These are phyloP conservation scores for Malacoraja senta DNA, from an alignment of 2,797 vertebrate genomes.

Conservation along the genomic window DNA sequence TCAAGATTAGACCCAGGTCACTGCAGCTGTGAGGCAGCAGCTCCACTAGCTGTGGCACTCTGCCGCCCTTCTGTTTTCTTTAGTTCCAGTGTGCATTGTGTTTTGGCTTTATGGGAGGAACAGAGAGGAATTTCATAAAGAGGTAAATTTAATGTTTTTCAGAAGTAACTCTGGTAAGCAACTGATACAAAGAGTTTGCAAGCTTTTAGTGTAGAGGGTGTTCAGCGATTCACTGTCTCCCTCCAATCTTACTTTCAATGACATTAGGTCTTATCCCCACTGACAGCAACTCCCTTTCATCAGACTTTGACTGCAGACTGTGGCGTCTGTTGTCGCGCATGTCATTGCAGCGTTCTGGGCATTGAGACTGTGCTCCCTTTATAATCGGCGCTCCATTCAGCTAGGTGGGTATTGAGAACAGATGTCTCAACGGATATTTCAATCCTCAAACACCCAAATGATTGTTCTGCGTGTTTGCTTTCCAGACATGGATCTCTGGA, in stretches of 20 bases:
- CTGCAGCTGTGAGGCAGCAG: too few relatives aligned
- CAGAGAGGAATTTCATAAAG: neutral
- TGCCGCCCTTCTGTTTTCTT: neutral
- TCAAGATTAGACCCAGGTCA: too few relatives aligned
- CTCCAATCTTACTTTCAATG: neutral
- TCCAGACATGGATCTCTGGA: neutral
- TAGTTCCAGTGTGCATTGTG: neutral
- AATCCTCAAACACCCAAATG: neutral
- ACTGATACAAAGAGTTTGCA: neutral
- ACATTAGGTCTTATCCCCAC: neutral
- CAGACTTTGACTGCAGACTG: conserved; percentile 12
- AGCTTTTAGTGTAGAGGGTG: neutral
- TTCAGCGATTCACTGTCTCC: neutral
- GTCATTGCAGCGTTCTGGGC: conserved; percentile 1
- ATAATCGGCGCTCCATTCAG: conserved; percentile 11
- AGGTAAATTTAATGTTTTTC: neutral
- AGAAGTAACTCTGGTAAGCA: neutral
- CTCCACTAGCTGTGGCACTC: too few relatives aligned
- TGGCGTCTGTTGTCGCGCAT: neutral
- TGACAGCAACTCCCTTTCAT: conserved; percentile 11
- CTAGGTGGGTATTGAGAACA: conserved; percentile 3
- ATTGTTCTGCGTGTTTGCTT: neutral
- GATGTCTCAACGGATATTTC: conserved; percentile 17
- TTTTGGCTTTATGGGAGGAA: neutral
- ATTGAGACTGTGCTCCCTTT: neutral